Base-by-base conservation (phyloP, 2,888 invertebrate species). In the Leucophora obtusa region DNA sequence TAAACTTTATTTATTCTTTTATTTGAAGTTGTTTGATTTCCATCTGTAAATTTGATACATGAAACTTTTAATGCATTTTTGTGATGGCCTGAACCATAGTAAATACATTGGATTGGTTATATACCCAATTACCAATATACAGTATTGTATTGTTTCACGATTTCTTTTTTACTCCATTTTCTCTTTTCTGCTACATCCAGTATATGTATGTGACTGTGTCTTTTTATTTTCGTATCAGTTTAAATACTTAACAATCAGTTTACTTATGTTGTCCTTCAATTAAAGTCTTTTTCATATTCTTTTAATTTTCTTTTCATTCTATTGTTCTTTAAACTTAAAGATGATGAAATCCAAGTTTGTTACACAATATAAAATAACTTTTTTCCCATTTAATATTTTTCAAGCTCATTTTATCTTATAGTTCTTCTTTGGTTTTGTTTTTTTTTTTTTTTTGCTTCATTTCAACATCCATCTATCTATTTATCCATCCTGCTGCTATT, bases 241-340 rank as follows among this genome's bases (percentile, higher is more conserved):
- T 58, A 79, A 79, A 65, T 58, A 71, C 70, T 79, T 75, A 59
- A 69, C 63, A 72, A 72, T 65, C 59, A 69, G 72, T 72, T 76
- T 65, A 63, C 62, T 75, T 47, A 69, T 72, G 71, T 75, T 75
- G 75, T 69, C 63, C 75, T 75, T 71, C 68, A 75, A 69, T 71
- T 80, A 80, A 71, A 68, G 17, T 68, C 51, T 10, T 47, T 14
- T 50, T 53, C 4, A 0, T n/a, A n/a, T n/a, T 3, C 35, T 35
- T 47, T 53, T 4, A 0, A 3, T 56, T 35, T 43, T 43, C 14
- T 17, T n/a, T 9, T 28, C n/a, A 2, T 15, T 50, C 54, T 50
- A 47, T 50, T 60, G 53, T 54, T 15, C 28, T 63, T 72, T 51
- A 3, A 43, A 18, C 35, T 56, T 35, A 50, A 47, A 56, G 60